Conservation (phyloP, 2,888 invertebrate species). For the Unio pictorum region DNA sequence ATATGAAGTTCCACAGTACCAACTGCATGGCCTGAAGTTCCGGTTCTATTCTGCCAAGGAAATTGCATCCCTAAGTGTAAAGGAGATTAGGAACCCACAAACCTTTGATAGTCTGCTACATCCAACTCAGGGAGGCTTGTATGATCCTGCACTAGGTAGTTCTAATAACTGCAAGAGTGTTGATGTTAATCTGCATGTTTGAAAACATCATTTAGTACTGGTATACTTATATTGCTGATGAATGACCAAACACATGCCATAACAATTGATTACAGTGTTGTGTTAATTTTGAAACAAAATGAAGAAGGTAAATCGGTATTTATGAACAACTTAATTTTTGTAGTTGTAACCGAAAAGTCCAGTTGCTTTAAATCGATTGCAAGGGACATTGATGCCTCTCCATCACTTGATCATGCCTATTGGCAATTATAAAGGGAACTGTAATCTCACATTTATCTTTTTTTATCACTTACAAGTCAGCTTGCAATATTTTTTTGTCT, state of each 20-base stretch:
- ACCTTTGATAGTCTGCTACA: conserved; percentile 89
- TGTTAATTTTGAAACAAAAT: no score
- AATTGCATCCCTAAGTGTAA: conserved; percentile 84
- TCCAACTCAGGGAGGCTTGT: conserved; percentile 88
- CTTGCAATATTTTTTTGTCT: no score
- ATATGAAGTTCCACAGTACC: conserved; percentile 24
- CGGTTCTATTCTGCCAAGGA: conserved; percentile 84
- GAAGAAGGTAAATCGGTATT: no score
- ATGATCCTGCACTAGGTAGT: conserved; percentile 87
- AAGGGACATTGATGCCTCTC: no score
- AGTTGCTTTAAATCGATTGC: no score
- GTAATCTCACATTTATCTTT: no score
- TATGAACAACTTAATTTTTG: no score
- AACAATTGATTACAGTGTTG: no score
- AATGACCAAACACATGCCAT: neutral
- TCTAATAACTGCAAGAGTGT: neutral
- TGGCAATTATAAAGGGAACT: no score
- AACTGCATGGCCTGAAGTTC: conserved; percentile 75
- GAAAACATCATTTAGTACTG: neutral
- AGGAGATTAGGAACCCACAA: conserved; percentile 83
- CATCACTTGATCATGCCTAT: no score
- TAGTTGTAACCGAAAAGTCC: no score
- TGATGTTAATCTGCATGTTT: neutral
- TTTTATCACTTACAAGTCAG: no score
- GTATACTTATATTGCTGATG: neutral